Evolutionary conservation across 2,797 vertebrate genomes (phyloP).

Genomic region (Oreochromis grahami): DNA sequence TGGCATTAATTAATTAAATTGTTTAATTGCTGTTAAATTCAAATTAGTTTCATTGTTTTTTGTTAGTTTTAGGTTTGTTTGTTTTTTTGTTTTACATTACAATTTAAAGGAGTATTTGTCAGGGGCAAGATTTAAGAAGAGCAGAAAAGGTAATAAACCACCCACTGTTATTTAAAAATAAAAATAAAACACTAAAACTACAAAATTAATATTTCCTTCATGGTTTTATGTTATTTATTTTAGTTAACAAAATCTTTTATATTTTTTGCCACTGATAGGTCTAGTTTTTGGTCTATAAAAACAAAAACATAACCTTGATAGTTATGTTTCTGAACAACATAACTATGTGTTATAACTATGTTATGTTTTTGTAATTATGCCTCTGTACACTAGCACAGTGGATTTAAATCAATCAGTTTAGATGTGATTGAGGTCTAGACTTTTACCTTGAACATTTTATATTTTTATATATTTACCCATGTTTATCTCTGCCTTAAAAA

Average conservation of each 20-base stretch:
- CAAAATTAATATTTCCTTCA: neutral
- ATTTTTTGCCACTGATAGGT: neutral
- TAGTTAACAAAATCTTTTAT: neutral
- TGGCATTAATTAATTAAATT: neutral
- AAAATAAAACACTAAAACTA: neutral
- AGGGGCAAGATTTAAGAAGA: neutral
- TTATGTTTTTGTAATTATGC: neutral
- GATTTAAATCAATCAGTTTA: neutral
- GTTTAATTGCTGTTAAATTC: neutral
- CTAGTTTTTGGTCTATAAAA: neutral
- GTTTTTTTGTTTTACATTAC: neutral
- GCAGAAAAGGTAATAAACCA: neutral
- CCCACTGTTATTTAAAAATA: neutral
- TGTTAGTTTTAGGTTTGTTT: rapidly evolving
- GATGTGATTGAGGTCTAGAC: neutral
- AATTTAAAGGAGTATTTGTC: neutral
- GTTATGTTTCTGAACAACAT: neutral
- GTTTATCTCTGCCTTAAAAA: too few relatives aligned
- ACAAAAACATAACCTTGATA: neutral
- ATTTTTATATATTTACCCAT: neutral
- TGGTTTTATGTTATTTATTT: neutral
- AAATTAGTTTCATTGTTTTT: neutral
- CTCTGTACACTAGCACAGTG: neutral
- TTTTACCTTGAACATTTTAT: neutral
- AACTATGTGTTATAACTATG: too few relatives aligned